Evolutionary conservation across 1,140 invertebrate genomes (phyloP).

Genomic region (Orchestia grillus): DNA sequence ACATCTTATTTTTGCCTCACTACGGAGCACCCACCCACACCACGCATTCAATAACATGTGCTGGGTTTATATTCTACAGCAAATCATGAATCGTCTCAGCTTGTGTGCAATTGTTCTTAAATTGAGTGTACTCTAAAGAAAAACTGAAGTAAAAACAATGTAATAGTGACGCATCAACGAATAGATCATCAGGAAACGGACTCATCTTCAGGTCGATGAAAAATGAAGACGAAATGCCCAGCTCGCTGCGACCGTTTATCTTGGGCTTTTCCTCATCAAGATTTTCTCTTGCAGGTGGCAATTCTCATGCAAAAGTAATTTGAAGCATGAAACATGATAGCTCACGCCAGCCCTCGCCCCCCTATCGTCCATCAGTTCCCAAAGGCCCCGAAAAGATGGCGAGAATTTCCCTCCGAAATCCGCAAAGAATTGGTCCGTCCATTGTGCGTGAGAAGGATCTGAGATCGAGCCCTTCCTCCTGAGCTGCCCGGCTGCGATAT

Average conservation of each 20-base stretch:
- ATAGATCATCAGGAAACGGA: not conserved
- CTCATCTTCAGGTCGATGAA: not conserved
- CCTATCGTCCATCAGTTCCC: not conserved
- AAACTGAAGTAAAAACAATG: not conserved
- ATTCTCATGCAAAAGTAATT: not conserved
- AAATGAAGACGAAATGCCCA: not conserved
- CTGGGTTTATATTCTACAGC: no score
- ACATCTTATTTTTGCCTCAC: no score
- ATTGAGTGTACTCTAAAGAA: not conserved
- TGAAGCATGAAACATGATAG: conserved; percentile 33
- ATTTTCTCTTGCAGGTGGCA: conserved; percentile 12
- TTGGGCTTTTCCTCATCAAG: not conserved
- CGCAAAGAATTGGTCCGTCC: not conserved
- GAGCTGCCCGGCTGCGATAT: not conserved
- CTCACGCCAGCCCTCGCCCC: not conserved
- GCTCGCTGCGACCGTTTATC: not conserved
- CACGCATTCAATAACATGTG: no score
- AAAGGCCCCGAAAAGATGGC: not conserved
- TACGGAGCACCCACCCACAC: no score
- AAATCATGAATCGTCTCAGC: no score
- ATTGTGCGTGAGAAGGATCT: not conserved
- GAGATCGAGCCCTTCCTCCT: not conserved
- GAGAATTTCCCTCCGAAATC: not conserved
- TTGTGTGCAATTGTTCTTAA: not conserved
- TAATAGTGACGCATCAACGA: not conserved